phyloP scores from a whole-genome alignment of 1,140 invertebrate species.

The Phymastichus coffea region DNA sequence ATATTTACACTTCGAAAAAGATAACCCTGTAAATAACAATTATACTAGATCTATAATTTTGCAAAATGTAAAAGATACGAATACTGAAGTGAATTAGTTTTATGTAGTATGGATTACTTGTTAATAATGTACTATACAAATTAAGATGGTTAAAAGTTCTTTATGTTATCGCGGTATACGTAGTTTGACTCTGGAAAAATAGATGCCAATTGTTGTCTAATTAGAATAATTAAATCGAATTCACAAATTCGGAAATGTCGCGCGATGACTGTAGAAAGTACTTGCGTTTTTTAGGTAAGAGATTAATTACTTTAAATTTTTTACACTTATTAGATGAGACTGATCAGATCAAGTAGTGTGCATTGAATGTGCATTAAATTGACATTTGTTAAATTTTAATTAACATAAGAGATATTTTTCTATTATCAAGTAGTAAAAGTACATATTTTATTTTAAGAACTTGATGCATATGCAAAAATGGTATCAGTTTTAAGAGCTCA shows the following conservation, averaged over 20 bases:
- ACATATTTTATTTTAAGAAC: constrained; percentile 62
- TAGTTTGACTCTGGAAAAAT: neutral
- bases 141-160: too few relatives aligned
- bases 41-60: too few relatives aligned
- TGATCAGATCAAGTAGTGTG: too few relatives aligned
- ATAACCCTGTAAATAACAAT: too few relatives aligned
- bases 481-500: constrained; percentile 89
- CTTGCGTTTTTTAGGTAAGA: constrained; percentile 78
- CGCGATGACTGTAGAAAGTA: constrained; percentile 83
- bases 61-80: neutral
- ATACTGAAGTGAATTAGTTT: too few relatives aligned
- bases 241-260: constrained; percentile 66
- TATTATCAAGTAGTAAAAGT: too few relatives aligned
- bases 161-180: neutral
- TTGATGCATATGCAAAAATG: constrained; percentile 87
- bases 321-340: too few relatives aligned
- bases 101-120: too few relatives aligned
- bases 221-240: neutral
- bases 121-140: too few relatives aligned
- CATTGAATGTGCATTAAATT: too few relatives aligned
- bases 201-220: constrained; percentile 1
- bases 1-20: too few relatives aligned
- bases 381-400: constrained; percentile 13
- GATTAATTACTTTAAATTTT: too few relatives aligned
- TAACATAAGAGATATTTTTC: constrained; percentile 1